phyloP scores from a whole-genome alignment of 1,140 invertebrate genomes.

The Zaprionus lachaisei region DNA sequence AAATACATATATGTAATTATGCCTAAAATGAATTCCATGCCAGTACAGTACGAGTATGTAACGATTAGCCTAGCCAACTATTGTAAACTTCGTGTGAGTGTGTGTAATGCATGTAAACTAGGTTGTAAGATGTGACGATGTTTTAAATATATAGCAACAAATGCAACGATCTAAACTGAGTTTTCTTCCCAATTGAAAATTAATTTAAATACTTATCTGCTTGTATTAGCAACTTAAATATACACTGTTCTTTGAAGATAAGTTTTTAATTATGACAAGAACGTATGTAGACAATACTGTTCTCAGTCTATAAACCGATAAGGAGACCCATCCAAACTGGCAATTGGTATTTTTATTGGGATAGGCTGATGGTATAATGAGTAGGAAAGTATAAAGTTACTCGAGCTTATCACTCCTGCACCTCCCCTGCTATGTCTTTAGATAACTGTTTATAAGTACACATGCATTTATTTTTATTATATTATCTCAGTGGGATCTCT shows the following conservation, averaged over 20 bases:
- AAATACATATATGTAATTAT: slow-evolving; percentile 43
- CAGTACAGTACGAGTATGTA: slow-evolving; percentile 51
- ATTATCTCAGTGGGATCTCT: not conserved
- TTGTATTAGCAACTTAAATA: not conserved
- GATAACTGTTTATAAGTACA: not conserved
- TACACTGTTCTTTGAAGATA: not conserved
- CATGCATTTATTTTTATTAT: not conserved
- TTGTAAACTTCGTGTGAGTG: slow-evolving; percentile 32
- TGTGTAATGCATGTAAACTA: slow-evolving; percentile 39
- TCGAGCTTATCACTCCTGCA: not conserved
- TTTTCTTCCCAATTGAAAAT: not conserved
- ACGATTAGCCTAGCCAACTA: slow-evolving; percentile 46
- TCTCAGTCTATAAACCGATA: not conserved
- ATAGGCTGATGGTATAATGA: not conserved
- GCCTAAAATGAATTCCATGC: slow-evolving; percentile 69
- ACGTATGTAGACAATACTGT: not conserved
- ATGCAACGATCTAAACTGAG: slow-evolving; percentile 22
- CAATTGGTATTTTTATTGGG: not conserved
- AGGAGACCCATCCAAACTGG: not conserved
- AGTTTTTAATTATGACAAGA: not conserved
- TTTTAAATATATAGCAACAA: slow-evolving; percentile 45
- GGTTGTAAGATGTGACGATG: slow-evolving; percentile 58
- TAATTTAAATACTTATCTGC: not conserved
- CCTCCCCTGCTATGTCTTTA: not conserved
- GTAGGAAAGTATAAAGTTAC: too few relatives aligned